phyloP scores from a whole-genome alignment of 2,113 vertebrate species.

The Leptosomus discolor region DNA sequence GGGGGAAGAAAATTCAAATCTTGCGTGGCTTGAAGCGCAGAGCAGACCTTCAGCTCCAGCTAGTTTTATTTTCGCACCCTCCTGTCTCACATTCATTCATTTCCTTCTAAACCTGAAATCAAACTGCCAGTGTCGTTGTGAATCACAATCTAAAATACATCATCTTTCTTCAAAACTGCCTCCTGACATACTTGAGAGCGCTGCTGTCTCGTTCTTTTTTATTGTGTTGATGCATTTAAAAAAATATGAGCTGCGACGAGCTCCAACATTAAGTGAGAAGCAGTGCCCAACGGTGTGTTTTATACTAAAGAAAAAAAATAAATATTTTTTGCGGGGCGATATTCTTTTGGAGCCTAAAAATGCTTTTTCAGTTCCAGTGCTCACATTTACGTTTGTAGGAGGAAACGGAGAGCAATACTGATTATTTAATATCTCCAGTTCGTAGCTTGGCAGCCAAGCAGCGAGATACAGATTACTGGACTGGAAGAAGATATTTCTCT shows the following conservation, averaged over 20 bases:
- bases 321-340: not conserved
- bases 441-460: not conserved
- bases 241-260: not conserved
- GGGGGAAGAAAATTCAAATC: not conserved
- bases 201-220: not conserved
- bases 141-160: slow-evolving; percentile 5
- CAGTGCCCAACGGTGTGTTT: not conserved
- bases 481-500: not conserved
- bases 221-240: not conserved
- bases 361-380: not conserved
- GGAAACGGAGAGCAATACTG: not conserved
- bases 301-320: not conserved
- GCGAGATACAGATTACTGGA: not conserved
- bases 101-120: slow-evolving; percentile 20
- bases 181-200: not conserved
- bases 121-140: not conserved
- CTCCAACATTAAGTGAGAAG: not conserved
- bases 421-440: slow-evolving; percentile 31
- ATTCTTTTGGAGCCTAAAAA: not conserved
- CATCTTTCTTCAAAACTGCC: not conserved
- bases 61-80: not conserved
- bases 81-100: slow-evolving; percentile 29
- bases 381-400: not conserved
- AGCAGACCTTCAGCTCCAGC: not conserved
- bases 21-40: not conserved